These are phyloP conservation scores for Tachyglossus aculeatus DNA, from an alignment of 2,797 vertebrate species.

Conservation along the genomic window DNA sequence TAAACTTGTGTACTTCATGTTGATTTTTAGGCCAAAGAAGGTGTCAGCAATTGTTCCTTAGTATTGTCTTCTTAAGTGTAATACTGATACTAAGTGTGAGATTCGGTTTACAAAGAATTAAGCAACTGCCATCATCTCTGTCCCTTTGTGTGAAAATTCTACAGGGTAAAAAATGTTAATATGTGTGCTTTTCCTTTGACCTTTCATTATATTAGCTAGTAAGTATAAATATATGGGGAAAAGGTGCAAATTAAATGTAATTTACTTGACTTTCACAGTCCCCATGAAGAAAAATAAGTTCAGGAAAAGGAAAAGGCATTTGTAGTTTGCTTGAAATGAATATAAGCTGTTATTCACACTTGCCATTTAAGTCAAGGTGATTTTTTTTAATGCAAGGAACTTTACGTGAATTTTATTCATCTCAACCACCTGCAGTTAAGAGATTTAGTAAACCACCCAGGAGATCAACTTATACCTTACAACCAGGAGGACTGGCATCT, in stretches of 20 bases:
- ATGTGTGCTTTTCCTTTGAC: not conserved
- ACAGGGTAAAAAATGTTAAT: not conserved
- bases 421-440: too few relatives aligned
- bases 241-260: not conserved
- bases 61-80: not conserved
- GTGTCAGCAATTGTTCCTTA: slow-evolving; percentile 12
- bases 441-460: too few relatives aligned
- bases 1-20: slow-evolving; percentile 18
- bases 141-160: slow-evolving; percentile 2
- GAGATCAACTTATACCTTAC: too few relatives aligned
- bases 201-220: not conserved
- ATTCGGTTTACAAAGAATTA: not conserved
- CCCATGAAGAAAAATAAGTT: too few relatives aligned
- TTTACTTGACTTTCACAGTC: not conserved
- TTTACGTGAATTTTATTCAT: too few relatives aligned
- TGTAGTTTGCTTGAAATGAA: too few relatives aligned
- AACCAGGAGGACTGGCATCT: too few relatives aligned
- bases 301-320: too few relatives aligned
- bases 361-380: too few relatives aligned
- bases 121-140: not conserved
- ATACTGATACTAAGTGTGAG: not conserved
- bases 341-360: too few relatives aligned
- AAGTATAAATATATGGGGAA: not conserved
- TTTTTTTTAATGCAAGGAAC: too few relatives aligned
- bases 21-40: slow-evolving; percentile 23